A percentile compares a stretch with the other conserved stretches of the same genome.
phyloP scores from a whole-genome alignment of 2,797 vertebrate genomes.

The Threskiornis aethiopicus region DNA sequence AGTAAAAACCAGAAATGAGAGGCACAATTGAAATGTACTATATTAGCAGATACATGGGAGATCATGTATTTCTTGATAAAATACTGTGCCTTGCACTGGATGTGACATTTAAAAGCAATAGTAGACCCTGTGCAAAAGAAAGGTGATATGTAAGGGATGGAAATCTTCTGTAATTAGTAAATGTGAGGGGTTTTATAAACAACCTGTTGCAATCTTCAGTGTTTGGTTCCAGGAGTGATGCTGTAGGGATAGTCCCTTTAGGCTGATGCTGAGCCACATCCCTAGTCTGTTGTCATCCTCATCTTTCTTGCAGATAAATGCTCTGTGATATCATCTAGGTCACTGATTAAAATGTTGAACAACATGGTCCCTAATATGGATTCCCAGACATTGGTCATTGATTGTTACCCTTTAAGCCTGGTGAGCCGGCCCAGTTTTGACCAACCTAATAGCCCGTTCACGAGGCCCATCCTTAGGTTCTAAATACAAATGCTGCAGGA shows the following conservation, averaged over 20 bases:
- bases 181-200: neutral
- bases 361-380: no score
- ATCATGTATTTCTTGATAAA: slow-evolving; percentile 30
- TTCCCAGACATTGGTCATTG: neutral
- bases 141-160: neutral
- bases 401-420: neutral
- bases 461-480: neutral
- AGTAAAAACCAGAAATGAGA: slow-evolving; percentile 27
- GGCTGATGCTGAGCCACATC: neutral
- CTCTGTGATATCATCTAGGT: neutral
- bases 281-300: neutral
- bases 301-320: neutral
- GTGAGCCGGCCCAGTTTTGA: neutral
- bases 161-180: neutral
- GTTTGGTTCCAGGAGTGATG: neutral
- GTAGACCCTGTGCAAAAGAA: neutral
- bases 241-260: neutral
- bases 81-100: neutral
- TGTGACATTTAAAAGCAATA: neutral
- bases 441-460: neutral
- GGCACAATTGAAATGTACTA: slow-evolving; percentile 18
- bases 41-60: slow-evolving; percentile 3
- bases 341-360: neutral
- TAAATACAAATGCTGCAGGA: neutral
- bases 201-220: neutral